Base-by-base conservation (phyloP, 2,797 vertebrate genomes). In the Pseudochaenichthys georgianus region DNA sequence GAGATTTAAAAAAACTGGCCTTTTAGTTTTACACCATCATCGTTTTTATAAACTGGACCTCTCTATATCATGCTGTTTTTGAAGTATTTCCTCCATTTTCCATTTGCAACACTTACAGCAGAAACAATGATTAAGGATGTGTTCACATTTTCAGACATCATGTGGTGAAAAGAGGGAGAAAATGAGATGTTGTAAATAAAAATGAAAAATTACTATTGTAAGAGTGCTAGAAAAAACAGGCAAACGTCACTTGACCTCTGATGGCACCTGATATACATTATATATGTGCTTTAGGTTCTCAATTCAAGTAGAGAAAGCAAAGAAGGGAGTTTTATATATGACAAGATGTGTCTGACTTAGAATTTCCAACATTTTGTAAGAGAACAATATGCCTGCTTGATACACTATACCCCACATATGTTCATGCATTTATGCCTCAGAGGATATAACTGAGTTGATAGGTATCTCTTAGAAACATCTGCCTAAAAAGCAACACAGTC, bases 381-480 rank as follows among this genome's bases (percentile, higher is more conserved):
- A 70, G 43, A 61, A 67, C 64, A 38, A 15, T 50, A 17, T 69
- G 52, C 47, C 60, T 61, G 47, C 51, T 64, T 68, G 43, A 60
- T 70, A 66, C 63, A 46, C 59, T 58, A 64, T 59, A 64, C 52
- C 6, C 67, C 69, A 90, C 88, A 90, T 90, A 83, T 91, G 89
- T 74, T 88, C 75, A 64, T 86, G 85, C 64, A 74, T 90, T 87
- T 73, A 77, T 84, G 80, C 78, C 87, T 85, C 71, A 66, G 79
- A 90, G 78, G 79, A 87, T 86, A 79, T 86, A 82, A 85, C 73
- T 47, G 66, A 31, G 15, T 59, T 79, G 88, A 90, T 87, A 85
- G 68, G 73, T 82, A 83, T 90, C 87, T 86, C 73, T 16, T 52
- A 61, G 69, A 89, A 89, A 88, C 86, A 92, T 89, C 86, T 91